These are phyloP conservation scores for Entomobrya proxima DNA, from an alignment of 2,888 invertebrate species.

Conservation along the genomic window DNA sequence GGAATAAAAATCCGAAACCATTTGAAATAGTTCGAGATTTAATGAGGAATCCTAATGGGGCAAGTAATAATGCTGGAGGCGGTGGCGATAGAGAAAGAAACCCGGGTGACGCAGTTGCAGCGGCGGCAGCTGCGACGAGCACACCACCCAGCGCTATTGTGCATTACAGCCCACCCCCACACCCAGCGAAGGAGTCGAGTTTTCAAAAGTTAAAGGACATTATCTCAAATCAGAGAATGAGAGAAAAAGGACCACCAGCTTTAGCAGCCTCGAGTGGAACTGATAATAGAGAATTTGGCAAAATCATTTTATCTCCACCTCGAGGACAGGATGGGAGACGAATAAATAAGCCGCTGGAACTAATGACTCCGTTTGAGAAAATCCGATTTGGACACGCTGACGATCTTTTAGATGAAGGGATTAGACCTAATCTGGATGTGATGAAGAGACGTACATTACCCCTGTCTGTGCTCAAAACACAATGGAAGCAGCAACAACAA, in stretches of 20 bases:
- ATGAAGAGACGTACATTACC: conserved; percentile 71
- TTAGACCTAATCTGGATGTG: conserved; percentile 65
- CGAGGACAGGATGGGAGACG: conserved; percentile 74
- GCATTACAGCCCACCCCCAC: conserved; percentile 65
- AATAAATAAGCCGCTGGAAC: conserved; percentile 74
- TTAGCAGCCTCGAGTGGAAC: not conserved
- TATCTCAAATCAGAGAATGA: conserved; percentile 85
- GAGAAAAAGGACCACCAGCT: conserved; percentile 85
- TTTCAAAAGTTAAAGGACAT: conserved; percentile 89
- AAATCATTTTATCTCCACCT: conserved; percentile 73
- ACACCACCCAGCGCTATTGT: conserved; percentile 70
- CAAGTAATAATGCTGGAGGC: not conserved
- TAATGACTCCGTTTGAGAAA: conserved; percentile 75
- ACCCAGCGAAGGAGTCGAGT: conserved; percentile 75
- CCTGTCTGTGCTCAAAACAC: conserved; percentile 62
- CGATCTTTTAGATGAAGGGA: conserved; percentile 71
- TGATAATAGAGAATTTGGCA: conserved; percentile 72
- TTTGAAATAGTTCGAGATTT: conserved; percentile 77
- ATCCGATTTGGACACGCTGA: conserved; percentile 75
- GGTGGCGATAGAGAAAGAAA: too few relatives aligned
- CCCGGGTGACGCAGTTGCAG: conserved; percentile 79
- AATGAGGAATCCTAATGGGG: conserved; percentile 76
- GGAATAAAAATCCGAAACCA: conserved; percentile 62
- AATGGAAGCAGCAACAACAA: conserved; percentile 52
- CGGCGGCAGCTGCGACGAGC: conserved; percentile 69